phyloP scores from a whole-genome alignment of 2,888 invertebrate species.

The Ormia ochracea region DNA sequence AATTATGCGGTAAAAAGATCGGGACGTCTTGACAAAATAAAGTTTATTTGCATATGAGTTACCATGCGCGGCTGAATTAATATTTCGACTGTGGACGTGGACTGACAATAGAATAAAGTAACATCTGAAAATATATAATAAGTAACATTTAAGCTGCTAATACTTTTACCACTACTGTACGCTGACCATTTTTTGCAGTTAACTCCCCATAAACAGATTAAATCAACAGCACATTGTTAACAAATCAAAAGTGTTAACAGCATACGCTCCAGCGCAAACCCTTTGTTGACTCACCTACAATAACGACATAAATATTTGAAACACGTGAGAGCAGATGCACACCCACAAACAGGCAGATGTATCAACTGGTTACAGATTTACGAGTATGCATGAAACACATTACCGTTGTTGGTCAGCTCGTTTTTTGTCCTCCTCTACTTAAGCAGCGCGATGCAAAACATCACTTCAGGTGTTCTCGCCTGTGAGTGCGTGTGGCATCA shows the following conservation, averaged over 20 bases:
- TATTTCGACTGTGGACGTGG: not conserved
- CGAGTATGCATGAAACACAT: conserved; percentile 3
- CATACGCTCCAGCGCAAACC: not conserved
- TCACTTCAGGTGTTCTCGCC: not conserved
- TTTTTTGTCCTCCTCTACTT: not conserved
- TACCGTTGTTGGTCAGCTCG: not conserved
- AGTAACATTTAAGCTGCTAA: not conserved
- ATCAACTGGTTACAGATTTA: not conserved
- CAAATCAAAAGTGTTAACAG: conserved; percentile 39
- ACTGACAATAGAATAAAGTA: too few relatives aligned
- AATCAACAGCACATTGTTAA: conserved; percentile 13
- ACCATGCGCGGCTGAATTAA: too few relatives aligned
- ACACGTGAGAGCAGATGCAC: not conserved
- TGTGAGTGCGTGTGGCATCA: conserved; percentile 22
- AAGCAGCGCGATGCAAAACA: conserved; percentile 18
- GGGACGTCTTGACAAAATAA: too few relatives aligned
- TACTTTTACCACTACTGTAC: not conserved
- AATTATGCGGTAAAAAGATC: too few relatives aligned
- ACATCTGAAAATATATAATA: too few relatives aligned
- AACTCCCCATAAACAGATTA: not conserved
- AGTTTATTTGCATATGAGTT: too few relatives aligned
- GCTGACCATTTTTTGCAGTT: not conserved
- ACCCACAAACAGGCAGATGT: not conserved
- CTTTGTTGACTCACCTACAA: not conserved
- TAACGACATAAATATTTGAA: not conserved